phyloP scores from a whole-genome alignment of 2,797 vertebrate species.

The Pseudomugil tenellus region DNA sequence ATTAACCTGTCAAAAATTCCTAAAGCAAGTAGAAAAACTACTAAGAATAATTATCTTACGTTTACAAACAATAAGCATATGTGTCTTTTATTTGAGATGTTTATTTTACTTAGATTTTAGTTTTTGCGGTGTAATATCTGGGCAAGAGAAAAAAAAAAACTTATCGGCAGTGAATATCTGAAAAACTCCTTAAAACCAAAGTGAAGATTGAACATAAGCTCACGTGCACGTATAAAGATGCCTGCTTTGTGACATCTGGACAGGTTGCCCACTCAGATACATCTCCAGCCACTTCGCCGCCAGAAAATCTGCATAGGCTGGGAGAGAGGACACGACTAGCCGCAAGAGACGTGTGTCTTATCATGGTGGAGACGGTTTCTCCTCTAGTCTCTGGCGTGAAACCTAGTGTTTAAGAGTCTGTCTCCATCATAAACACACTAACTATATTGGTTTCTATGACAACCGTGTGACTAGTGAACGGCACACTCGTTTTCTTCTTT shows the following conservation, averaged over 20 bases:
- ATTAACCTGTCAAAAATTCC: too few species aligned
- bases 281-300: not conserved
- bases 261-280: not conserved
- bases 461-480: not conserved
- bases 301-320: conserved; percentile 29
- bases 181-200: not conserved
- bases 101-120: too few species aligned
- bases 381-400: not conserved
- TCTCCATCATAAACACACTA: not conserved
- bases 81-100: too few species aligned
- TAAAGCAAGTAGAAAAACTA: too few species aligned
- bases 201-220: conserved; percentile 44
- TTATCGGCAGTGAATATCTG: not conserved
- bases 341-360: conserved; percentile 8
- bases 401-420: not conserved
- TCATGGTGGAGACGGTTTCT: conserved; percentile 4
- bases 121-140: too few species aligned
- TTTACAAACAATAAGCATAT: too few species aligned
- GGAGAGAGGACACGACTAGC: conserved; percentile 8
- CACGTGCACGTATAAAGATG: conserved; percentile 86
- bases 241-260: conserved; percentile 44
- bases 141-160: not conserved
- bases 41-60: too few species aligned
- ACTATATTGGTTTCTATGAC: not conserved
- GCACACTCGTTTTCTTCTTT: too few species aligned